Conservation (phyloP, 2,888 invertebrate genomes). For the Ceraclea dissimilis region DNA sequence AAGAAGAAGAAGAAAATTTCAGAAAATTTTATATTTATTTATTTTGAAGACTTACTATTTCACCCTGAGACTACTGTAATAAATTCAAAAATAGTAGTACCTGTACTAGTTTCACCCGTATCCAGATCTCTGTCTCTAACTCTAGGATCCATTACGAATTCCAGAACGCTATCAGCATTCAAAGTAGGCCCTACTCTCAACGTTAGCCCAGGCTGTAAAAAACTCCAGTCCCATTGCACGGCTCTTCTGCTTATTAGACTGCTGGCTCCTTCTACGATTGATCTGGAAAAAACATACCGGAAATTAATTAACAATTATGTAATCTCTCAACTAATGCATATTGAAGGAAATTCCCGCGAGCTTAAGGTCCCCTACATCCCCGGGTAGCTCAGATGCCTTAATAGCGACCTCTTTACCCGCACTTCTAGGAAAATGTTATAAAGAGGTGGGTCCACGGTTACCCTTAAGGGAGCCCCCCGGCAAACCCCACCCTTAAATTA, state of each 20-base stretch:
- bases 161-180: slow-evolving; percentile 60
- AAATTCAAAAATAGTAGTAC: too few species aligned
- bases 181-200: slow-evolving; percentile 69
- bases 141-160: slow-evolving; percentile 63
- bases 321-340: background rate
- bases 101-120: slow-evolving; percentile 55
- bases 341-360: too few species aligned
- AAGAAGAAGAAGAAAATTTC: too few species aligned
- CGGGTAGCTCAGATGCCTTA: too few species aligned
- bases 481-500: too few species aligned
- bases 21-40: too few species aligned
- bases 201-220: slow-evolving; percentile 65
- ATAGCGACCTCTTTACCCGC: too few species aligned
- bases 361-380: too few species aligned
- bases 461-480: background rate
- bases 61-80: too few species aligned
- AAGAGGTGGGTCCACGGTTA: background rate
- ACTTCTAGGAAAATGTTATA: too few species aligned
- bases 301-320: background rate
- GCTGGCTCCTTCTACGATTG: slow-evolving; percentile 60
- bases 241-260: slow-evolving; percentile 62
- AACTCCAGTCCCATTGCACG: slow-evolving; percentile 67
- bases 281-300: slow-evolving; percentile 34
- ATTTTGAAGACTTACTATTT: too few species aligned
- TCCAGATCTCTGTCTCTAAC: slow-evolving; percentile 45